Conservation (phyloP, 1,140 invertebrate species). For the Asobara japonica region DNA sequence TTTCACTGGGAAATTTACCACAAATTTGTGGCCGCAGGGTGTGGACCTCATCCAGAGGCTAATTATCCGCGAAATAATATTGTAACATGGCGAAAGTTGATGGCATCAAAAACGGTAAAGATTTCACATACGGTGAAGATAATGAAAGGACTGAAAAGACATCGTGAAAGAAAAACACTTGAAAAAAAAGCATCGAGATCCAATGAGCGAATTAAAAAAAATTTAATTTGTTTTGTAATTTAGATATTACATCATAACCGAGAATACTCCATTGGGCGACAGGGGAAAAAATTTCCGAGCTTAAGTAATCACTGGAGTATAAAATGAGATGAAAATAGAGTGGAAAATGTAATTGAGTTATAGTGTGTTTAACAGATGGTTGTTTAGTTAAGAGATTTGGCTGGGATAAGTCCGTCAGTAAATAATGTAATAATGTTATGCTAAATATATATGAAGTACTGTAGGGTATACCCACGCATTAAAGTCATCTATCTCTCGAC, state of each 20-base stretch:
- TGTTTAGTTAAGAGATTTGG: slow-evolving; percentile 5
- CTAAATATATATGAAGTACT: slow-evolving; percentile 14
- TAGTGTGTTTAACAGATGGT: background rate
- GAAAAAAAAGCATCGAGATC: background rate
- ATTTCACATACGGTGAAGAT: background rate
- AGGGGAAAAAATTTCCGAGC: background rate
- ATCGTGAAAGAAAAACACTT: background rate
- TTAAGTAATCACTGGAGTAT: background rate
- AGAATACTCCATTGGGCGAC: background rate
- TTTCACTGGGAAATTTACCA: too few species aligned
- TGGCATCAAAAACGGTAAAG: slow-evolving; percentile 19
- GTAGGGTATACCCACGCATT: background rate
- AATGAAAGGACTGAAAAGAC: slow-evolving; percentile 21
- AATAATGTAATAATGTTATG: slow-evolving; percentile 10
- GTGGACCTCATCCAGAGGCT: background rate
- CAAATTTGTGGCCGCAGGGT: background rate
- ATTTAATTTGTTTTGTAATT: background rate
- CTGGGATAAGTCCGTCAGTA: background rate
- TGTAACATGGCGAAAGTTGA: slow-evolving; percentile 21
- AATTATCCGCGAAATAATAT: background rate
- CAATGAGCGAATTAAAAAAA: background rate
- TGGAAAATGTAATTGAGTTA: slow-evolving; percentile 7
- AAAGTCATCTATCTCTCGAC: slow-evolving; percentile 4
- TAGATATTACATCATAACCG: background rate
- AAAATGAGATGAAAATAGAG: background rate